Evolutionary conservation across 92 coral and sea anemone genomes (phyloP).

Genomic region (Actinernus sp.): DNA sequence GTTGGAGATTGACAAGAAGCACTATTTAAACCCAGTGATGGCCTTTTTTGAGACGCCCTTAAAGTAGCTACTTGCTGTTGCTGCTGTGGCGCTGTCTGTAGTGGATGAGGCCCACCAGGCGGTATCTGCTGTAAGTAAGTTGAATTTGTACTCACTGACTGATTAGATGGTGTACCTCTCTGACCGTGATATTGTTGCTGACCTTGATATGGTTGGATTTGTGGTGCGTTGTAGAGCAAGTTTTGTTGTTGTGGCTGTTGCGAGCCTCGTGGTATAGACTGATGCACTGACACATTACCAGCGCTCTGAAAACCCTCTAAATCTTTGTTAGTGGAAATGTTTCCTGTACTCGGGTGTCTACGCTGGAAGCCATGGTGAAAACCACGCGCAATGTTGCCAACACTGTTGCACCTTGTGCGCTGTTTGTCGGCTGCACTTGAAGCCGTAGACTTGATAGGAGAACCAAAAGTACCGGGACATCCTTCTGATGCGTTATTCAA

Average conservation of each 20-base stretch:
- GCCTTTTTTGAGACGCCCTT: not conserved
- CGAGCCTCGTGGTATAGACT: conserved; percentile 7
- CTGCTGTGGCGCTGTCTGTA: not conserved
- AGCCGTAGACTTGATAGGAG: conserved; percentile 8
- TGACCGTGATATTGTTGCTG: conserved; percentile 18
- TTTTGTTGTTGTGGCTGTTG: conserved; percentile 13
- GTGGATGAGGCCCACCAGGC: not conserved
- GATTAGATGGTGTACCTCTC: conserved; percentile 8
- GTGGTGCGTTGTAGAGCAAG: conserved; percentile 24
- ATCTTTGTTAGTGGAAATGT: conserved; percentile 33
- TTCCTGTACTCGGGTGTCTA: conserved; percentile 75
- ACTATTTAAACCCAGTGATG: not conserved
- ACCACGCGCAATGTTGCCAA: conserved; percentile 68
- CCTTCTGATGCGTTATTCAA: conserved; percentile 39
- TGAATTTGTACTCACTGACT: not conserved
- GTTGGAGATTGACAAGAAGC: not conserved
- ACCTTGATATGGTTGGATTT: conserved; percentile 21
- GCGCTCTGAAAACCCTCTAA: conserved; percentile 1
- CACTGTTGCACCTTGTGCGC: conserved; percentile 42
- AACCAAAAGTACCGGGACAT: conserved; percentile 3
- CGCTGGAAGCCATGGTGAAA: conserved; percentile 34
- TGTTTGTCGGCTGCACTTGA: conserved; percentile 9
- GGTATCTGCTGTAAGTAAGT: not conserved
- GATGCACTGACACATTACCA: conserved; percentile 3
- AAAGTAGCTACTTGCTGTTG: not conserved